Base-by-base conservation (phyloP, 2,888 invertebrate genomes). In the Watsonalla cultraria region DNA sequence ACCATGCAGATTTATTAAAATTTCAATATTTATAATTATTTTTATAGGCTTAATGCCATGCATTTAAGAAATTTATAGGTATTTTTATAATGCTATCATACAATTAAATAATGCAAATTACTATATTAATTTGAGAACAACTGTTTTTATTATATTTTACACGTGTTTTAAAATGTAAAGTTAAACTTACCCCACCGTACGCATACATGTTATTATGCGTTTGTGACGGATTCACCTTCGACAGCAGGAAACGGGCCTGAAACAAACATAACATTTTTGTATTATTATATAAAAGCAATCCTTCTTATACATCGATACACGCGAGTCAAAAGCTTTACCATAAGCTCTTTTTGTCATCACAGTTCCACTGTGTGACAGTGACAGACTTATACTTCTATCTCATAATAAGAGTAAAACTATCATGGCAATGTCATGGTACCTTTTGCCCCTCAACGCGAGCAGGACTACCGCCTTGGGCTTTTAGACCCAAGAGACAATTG, bases 141-240 rank as follows among this genome's bases (percentile, higher is more conserved):
- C 6, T 13, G 34, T 13, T 48, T 46, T 35, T 35, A 13, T 34
- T 6, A 13, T 35, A 35, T 48, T 48, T 35, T 34, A 13, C n/a
- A n/a, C 34, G 7, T 35, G 5, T 33, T 34, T 47, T 35, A 46
- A 51, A 56, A 52, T 39, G 56, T 50, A 56, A 51, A 47, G 13
- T 48, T 9, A 56, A 63, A 94, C 95, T 94, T 88, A 96, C 96
- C 93, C 96, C 96, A 74, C 96, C 97, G 84, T 97, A 98, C 46
- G 97, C 96, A 86, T 97, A 98, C 97, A 97, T 98, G 85, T 99
- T 99, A 92, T 99, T 99, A 90, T 99, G 99, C 14, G 99, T 99
- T 84, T 98, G 97, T 72, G 99, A 99, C n/a, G 99, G 99, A 88
- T 99, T 99, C 57, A 99, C 99, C 93, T 99, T 99, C 15, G 98